Conservation (phyloP, 2,797 vertebrate species). For the Pangasius mekongensis region DNA sequence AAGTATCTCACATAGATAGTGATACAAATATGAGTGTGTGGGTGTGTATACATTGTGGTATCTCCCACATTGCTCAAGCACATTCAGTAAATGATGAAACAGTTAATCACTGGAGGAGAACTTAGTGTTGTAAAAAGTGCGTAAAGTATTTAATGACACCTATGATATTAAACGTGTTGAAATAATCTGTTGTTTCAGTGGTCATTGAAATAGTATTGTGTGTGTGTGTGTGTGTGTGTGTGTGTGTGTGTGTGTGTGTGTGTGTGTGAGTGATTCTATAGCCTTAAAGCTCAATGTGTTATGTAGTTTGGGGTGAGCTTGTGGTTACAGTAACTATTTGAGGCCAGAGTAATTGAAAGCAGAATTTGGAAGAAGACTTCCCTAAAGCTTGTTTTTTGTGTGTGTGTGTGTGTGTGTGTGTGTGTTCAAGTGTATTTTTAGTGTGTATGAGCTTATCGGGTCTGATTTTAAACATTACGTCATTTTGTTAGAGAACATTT, state of each 20-base stretch:
- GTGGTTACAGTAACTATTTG: constrained; percentile 7
- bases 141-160: neutral
- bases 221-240: neutral
- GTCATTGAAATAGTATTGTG: neutral
- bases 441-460: neutral
- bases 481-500: no score
- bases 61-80: neutral
- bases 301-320: neutral
- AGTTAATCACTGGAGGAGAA: neutral
- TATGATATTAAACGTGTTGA: neutral
- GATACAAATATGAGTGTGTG: neutral
- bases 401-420: no score
- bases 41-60: no score
- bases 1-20: no score
- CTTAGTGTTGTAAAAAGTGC: neutral
- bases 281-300: neutral
- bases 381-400: neutral
- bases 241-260: neutral
- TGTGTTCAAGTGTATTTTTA: neutral
- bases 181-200: neutral
- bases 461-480: neutral
- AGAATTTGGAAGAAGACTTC: neutral
- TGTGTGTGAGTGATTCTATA: neutral
- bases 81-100: neutral
- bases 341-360: constrained; percentile 13